Conservation (phyloP, 2,113 vertebrate species). For the Protobothrops mucrosquamatus region DNA sequence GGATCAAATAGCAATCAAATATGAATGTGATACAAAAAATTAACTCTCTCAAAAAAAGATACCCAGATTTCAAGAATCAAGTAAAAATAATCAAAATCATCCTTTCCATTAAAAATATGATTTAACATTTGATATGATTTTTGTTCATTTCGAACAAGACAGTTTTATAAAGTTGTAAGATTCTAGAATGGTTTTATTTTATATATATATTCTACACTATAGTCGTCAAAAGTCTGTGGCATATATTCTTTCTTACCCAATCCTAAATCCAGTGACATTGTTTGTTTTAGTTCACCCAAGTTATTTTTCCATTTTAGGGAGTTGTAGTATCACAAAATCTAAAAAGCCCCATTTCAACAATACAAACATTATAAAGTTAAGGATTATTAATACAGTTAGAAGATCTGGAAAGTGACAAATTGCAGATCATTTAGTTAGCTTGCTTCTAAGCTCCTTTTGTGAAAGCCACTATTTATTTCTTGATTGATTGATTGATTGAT, state of each 20-base stretch:
- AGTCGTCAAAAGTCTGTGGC: background rate
- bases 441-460: background rate
- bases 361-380: background rate
- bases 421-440: background rate
- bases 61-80: background rate
- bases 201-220: background rate
- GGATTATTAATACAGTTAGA: background rate
- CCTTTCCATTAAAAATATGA: background rate
- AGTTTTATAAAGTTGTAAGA: background rate
- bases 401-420: background rate
- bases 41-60: background rate
- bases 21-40: background rate
- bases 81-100: background rate
- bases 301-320: background rate
- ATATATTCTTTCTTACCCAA: background rate
- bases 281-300: background rate
- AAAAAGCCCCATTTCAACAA: background rate
- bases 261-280: background rate
- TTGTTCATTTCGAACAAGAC: background rate
- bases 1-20: background rate
- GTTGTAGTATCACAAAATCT: background rate
- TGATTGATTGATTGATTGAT: no score
- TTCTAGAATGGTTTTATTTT: background rate
- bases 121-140: background rate
- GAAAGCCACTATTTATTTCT: background rate